Percentiles rank a stretch among this genome's conserved stretches.
phyloP scores from a whole-genome alignment of 37 sponge, comb jelly and placozoan genomes.

The Halisarca cf. caerulea region DNA sequence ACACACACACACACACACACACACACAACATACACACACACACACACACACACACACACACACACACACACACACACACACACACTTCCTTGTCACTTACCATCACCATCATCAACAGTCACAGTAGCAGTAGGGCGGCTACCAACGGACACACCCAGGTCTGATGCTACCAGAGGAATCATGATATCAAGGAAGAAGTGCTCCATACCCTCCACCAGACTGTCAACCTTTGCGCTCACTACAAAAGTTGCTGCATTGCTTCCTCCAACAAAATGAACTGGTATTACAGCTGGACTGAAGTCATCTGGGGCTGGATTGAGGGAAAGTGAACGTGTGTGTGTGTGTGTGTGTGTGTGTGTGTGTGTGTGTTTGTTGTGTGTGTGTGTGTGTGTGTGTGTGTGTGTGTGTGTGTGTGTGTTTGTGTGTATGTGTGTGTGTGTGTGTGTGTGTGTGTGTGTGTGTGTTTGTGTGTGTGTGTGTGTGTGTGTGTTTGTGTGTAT shows the following conservation, averaged over 20 bases:
- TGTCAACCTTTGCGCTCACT: background rate
- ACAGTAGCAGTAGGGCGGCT: background rate
- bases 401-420: background rate
- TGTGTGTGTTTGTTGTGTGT: background rate
- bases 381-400: background rate
- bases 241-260: background rate
- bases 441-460: no score
- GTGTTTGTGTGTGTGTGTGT: no score
- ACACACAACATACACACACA: conserved; percentile 19
- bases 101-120: background rate
- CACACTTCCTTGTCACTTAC: background rate
- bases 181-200: background rate
- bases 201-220: conserved; percentile 8
- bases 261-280: background rate
- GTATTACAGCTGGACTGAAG: background rate
- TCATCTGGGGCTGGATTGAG: background rate
- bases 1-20: no score
- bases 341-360: background rate
- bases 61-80: conserved; percentile 23
- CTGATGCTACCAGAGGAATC: background rate
- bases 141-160: conserved; percentile 3
- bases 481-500: no score
- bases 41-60: conserved; percentile 16
- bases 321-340: no score
- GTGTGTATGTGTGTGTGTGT: no score